Conservation (phyloP, 1,140 invertebrate species). For the Bombus terrestris region DNA sequence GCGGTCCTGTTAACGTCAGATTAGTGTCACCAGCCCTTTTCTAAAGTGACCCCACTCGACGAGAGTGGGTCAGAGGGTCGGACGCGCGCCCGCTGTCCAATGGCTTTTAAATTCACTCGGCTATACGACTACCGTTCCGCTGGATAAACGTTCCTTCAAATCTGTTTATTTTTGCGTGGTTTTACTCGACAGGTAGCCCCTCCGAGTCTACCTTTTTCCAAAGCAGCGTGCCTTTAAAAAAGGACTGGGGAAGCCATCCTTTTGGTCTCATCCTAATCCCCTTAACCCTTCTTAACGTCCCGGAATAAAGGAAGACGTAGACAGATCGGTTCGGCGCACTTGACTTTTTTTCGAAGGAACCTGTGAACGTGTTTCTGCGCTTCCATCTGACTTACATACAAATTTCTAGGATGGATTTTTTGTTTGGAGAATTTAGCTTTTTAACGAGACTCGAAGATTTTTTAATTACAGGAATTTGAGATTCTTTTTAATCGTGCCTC, state of each 20-base stretch:
- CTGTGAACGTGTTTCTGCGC: not conserved
- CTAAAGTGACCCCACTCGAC: constrained; percentile 49
- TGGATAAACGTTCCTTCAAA: constrained; percentile 53
- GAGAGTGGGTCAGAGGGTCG: constrained; percentile 67
- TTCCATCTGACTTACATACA: not conserved
- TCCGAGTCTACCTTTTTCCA: not conserved
- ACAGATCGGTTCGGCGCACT: constrained; percentile 47
- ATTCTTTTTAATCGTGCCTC: no score
- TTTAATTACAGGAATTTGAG: no score
- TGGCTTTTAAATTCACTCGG: constrained; percentile 40
- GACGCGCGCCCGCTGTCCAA: constrained; percentile 57
- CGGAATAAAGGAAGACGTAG: constrained; percentile 8
- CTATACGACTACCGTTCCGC: constrained; percentile 53
- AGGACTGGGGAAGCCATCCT: not conserved
- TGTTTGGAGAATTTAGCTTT: not conserved
- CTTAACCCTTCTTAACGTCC: constrained; percentile 57
- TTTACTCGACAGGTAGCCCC: constrained; percentile 63
- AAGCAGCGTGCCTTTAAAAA: not conserved
- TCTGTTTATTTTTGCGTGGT: constrained; percentile 73
- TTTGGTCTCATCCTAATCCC: constrained; percentile 36
- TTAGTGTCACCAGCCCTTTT: constrained; percentile 71
- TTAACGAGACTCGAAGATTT: not conserved
- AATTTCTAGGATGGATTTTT: not conserved
- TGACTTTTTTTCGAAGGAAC: constrained; percentile 52
- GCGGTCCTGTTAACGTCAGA: constrained; percentile 69